A percentile compares a stretch with the other conserved stretches of the same genome.
phyloP scores from a whole-genome alignment of 2,888 invertebrate genomes.

The Drosophila multiciliata region DNA sequence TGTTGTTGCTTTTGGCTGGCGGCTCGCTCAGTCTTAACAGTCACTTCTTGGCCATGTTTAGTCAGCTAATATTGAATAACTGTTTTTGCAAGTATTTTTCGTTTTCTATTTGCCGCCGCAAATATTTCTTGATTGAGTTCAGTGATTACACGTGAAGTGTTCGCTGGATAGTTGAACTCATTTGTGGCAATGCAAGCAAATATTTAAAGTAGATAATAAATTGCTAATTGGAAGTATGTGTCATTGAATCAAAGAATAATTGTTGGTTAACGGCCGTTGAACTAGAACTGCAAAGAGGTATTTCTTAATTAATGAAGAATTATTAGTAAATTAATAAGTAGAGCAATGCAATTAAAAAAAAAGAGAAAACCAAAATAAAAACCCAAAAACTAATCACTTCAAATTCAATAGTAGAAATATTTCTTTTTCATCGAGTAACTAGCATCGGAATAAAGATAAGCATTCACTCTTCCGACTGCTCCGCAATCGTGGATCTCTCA shows the following conservation, averaged over 20 bases:
- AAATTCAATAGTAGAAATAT: neutral
- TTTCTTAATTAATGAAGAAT: neutral
- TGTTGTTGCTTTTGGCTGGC: conserved; percentile 20
- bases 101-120: conserved; percentile 64
- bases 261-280: neutral
- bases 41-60: conserved; percentile 45
- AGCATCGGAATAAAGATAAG: neutral
- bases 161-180: conserved; percentile 27
- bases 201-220: neutral
- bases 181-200: conserved; percentile 22
- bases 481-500: neutral
- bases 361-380: neutral
- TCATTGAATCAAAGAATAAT: too few species aligned
- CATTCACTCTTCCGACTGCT: neutral
- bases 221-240: conserved; percentile 1
- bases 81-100: conserved; percentile 22
- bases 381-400: neutral
- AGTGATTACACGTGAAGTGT: conserved; percentile 30
- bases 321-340: neutral
- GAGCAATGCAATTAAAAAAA: fast-evolving
- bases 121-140: conserved; percentile 70
- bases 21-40: conserved; percentile 14
- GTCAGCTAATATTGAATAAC: conserved; percentile 51
- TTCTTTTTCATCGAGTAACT: neutral
- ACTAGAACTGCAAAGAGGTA: neutral